Percentiles rank a stretch among this genome's conserved stretches.
phyloP scores from a whole-genome alignment of 2,113 vertebrate species.

The Osmerus mordax region DNA sequence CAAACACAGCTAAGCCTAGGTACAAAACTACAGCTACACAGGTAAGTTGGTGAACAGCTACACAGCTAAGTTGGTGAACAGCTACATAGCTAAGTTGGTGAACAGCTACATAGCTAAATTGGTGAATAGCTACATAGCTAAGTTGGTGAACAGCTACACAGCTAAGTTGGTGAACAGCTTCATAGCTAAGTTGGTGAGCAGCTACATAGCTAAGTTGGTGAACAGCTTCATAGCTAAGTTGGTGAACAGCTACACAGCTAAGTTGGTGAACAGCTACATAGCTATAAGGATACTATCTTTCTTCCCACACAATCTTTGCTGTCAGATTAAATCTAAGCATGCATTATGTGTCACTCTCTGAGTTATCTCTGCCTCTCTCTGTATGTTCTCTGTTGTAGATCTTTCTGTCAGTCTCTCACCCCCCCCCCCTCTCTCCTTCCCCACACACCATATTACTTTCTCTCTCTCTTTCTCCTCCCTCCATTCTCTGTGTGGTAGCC shows the following conservation, averaged over 20 bases:
- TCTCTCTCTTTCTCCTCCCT: conserved; percentile 26
- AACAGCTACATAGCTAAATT: too few relatives aligned
- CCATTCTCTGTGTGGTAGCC: conserved; percentile 41
- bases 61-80: too few relatives aligned
- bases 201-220: too few relatives aligned
- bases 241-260: background rate
- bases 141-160: background rate
- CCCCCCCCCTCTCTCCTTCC: conserved; percentile 22
- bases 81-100: conserved; percentile 4
- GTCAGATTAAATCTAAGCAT: background rate
- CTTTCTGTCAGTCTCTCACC: conserved; percentile 7
- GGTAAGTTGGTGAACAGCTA: too few relatives aligned
- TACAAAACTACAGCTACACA: too few relatives aligned
- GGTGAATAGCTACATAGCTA: too few relatives aligned
- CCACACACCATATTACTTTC: background rate
- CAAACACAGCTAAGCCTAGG: too few relatives aligned
- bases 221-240: too few relatives aligned
- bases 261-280: conserved; percentile 6
- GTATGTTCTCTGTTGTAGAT: conserved; percentile 38
- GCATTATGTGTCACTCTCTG: conserved; percentile 20
- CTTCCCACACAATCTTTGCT: background rate
- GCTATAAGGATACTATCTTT: conserved; percentile 5
- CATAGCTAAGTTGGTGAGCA: conserved; percentile 2
- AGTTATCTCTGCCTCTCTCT: too few relatives aligned
- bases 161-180: conserved; percentile 8